These are phyloP conservation scores for Alouatta palliata DNA, from an alignment of 2,113 vertebrate genomes.

Conservation along the genomic window DNA sequence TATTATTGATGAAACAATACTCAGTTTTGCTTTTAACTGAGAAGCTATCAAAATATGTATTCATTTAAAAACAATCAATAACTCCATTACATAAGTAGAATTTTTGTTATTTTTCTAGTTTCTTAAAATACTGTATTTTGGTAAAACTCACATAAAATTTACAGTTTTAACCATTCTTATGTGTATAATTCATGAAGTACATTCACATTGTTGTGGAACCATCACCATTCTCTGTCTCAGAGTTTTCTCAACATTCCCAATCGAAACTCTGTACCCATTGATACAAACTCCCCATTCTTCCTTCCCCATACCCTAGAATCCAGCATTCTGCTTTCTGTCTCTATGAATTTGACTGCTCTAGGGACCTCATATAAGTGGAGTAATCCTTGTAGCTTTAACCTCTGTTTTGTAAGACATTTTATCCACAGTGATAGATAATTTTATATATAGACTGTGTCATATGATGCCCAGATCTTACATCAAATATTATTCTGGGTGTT, in stretches of 20 bases:
- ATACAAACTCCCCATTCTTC: not conserved
- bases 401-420: not conserved
- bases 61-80: not conserved
- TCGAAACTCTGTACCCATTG: not conserved
- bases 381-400: not conserved
- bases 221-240: not conserved
- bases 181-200: rapidly evolving
- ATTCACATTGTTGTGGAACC: rapidly evolving
- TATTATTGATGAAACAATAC: too few relatives aligned
- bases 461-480: not conserved
- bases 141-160: not conserved
- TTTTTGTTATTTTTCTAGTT: not conserved
- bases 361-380: not conserved
- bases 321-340: not conserved
- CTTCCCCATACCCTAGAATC: not conserved
- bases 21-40: not conserved
- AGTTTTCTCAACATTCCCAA: not conserved
- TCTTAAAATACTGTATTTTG: not conserved
- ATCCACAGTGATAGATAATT: not conserved
- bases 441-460: not conserved
- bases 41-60: not conserved
- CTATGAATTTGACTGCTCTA: not conserved
- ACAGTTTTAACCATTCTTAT: not conserved
- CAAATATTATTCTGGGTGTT: not conserved
- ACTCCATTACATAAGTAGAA: not conserved